Base-by-base conservation (phyloP, 2,113 vertebrate genomes). In the Dunckerocampus dactyliophorus region DNA sequence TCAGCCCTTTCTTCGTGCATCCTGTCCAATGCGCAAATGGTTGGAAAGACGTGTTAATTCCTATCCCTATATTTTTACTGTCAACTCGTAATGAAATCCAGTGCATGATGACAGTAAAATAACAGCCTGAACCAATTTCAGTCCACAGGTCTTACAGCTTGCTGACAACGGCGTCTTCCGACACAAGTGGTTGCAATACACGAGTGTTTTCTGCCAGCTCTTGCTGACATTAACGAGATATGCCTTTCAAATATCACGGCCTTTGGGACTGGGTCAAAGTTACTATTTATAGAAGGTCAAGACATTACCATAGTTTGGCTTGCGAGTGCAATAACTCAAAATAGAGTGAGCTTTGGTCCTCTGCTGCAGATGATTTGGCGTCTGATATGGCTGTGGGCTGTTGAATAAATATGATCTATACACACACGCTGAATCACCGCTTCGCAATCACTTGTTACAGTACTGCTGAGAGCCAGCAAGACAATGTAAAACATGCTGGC, bases 221-320 rank as follows among this genome's bases (percentile, higher is more conserved):
- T 59, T 63, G 76, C 77, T 88, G 86, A 87, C 86, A 88, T 89
- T 89, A 85, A 81, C 75, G 69, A 82, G 81, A 82, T 85, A 88
- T 88, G 86, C 85, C 84, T 87, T 88, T 89, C 72, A 92, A 92
- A 92, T 90, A 92, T 90, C 90, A 92, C 81, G 89, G 84, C 90
- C 90, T 91, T 91, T 92, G 82, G 80, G 82, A 80, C 77, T 78
- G 83, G 89, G 88, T 90, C 86, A 88, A 47, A 47, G 76, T 42
- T 67, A 62, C 88, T 91, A 90, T 90, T 87, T 83, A 88, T 89
- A 88, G 83, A 71, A 79, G 88, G 80, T 72, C 75, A 69, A 62
- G 83, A 69, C 81, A 77, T 83, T 66, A 76, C 65, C 84, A 83
- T 75, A 68, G 83, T 83, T 80, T 75, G 70, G 81, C 64, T 56